Base-by-base conservation (phyloP, 2,797 vertebrate genomes). In the Neoniphon sammara region DNA sequence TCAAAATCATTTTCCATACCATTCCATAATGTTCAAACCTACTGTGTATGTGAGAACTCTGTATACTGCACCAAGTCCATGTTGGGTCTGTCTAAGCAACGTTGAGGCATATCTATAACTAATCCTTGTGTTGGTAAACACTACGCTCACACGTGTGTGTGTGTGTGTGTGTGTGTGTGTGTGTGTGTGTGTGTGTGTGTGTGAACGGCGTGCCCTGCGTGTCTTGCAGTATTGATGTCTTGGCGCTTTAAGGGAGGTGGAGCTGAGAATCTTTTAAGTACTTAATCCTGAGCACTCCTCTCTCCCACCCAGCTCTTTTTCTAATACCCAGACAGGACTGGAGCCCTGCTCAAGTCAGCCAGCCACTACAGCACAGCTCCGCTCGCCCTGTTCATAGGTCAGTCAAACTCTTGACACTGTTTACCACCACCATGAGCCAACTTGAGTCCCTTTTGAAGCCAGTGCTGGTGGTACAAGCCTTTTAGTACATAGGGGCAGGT, bases 251-350 rank as follows among this genome's bases (percentile, higher is more conserved):
- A 69, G 68, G 73, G 69, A 84, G 84, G 90, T 75, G 81, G 75
- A 87, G 85, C 70, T 74, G 76, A 69, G 80, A 84, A 82, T 91
- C 88, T 89, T 86, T 84, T 90, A 90, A 92, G 91, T 77, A 87
- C 72, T 84, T 91, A 92, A 92, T 89, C 87, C 85, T 47, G 50
- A 77, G 77, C 69, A 76, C 75, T 84, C 67, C 76, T 70, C 76
- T 70, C 83, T 77, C 66, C 82, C 78, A 66, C 68, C 76, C 78
- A 60, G 52, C 59, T 72, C 64, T 67, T 62, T 21, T 17, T 59
- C 80, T 88, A 87, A 86, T 74, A 83, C 81, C 84, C 72, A 83
- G 77, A 76, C 86, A 84, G 65, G 20, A 53, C 66, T 72, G 75
- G 70, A 81, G 78, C 64, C 64, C 53, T 63, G 68, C 69, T 70